Percentiles rank a stretch among this genome's conserved stretches.
Evolutionary conservation across 1,140 invertebrate species (phyloP).

Genomic region (Bombus superbus): DNA sequence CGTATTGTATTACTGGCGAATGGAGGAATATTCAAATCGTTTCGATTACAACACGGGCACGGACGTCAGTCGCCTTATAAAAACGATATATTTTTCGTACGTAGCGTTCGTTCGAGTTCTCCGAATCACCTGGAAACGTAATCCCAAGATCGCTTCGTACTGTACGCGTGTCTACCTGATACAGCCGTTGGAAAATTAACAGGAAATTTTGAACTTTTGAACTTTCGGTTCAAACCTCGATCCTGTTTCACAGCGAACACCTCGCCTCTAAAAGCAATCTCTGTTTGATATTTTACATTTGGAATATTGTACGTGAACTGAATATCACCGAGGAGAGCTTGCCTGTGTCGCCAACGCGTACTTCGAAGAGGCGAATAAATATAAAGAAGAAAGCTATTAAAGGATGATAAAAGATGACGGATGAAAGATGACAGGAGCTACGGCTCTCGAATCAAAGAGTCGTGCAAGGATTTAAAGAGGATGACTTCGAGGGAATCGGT

Average conservation of each 20-base stretch:
- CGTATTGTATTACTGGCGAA: not conserved
- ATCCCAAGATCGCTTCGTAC: not conserved
- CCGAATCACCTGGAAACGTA: not conserved
- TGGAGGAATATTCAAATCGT: too few species aligned
- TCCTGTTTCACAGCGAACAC: not conserved
- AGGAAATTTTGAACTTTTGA: not conserved
- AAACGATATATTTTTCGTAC: too few species aligned
- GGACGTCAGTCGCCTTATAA: too few species aligned
- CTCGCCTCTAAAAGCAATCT: not conserved
- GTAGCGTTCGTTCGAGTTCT: not conserved
- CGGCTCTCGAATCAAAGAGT: not conserved
- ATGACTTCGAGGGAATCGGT: not conserved
- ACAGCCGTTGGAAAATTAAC: too few species aligned
- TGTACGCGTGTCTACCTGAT: too few species aligned
- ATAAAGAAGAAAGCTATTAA: not conserved
- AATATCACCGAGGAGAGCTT: not conserved
- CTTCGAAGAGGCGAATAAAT: not conserved
- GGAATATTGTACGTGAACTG: not conserved
- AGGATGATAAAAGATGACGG: not conserved
- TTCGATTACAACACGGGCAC: too few species aligned
- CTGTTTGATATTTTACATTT: not conserved
- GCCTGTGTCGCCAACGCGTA: not conserved
- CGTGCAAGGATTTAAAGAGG: not conserved
- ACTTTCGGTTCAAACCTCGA: not conserved
- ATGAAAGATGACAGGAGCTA: not conserved